Base-by-base conservation (phyloP, 2,113 vertebrate genomes). In the Psittacula cyanocephala region DNA sequence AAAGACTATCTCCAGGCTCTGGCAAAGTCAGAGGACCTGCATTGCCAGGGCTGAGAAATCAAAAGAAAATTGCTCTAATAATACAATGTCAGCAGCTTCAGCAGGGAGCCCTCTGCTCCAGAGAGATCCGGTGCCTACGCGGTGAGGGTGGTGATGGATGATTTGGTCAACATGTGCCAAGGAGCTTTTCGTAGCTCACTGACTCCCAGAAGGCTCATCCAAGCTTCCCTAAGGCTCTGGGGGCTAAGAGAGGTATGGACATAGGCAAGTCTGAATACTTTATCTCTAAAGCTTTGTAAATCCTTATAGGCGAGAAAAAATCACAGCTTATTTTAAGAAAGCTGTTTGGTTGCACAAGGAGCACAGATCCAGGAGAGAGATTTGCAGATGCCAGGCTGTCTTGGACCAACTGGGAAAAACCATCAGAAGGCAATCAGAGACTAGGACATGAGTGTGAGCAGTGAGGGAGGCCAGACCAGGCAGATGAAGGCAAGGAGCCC, bases 201-300 rank as follows among this genome's bases (percentile, higher is more conserved):
- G 50, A 27, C 39, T 90, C 39, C 12, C 16, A 84, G 24, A 41
- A 46, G 41, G 43, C 17, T 70, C 25, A 18, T 53, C 55, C 8
- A 4, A 86, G 39, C 41, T 22, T 71, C 31, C 39, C 20, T 75
- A 47, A 57, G 35, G 16, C 9, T 74, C 50, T 72, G 20, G 16
- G 39, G 1, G 2, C n/a, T 49, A 8, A 3, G 0, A 69, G 44
- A 62, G n/a, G 5, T 52, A 31, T 0, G 0, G 19, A 33, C 14
- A 16, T 3, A 19, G 52, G 20, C 24, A 52, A 20, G 9, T 80
- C 47, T 65, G 43, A 91, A 37, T 57, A 37, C 18, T 80, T 31
- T 46, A 4, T 72, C 35, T 71, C 17, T 39, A 68, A 69, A 85
- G 27, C 11, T 62, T 63, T 65, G 4, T 76, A 86, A 89, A 90